phyloP scores from a whole-genome alignment of 2,888 invertebrate genomes.

The Mactromeris polynyma region DNA sequence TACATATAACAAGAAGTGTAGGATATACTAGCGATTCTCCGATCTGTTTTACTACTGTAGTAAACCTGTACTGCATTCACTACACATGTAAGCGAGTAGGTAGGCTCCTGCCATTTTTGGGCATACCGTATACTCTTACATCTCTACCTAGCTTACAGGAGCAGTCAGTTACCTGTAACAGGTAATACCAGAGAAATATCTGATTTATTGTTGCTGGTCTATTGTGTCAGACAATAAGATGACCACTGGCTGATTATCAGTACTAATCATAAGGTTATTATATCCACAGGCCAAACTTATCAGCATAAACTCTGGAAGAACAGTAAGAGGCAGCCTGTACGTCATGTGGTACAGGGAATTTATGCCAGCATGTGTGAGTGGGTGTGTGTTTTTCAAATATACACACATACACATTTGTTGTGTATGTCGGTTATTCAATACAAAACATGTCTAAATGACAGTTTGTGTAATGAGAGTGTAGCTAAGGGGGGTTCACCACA shows the following conservation, averaged over 20 bases:
- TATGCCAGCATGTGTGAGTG: neutral
- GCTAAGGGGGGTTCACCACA: neutral
- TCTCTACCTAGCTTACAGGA: slow-evolving; percentile 26
- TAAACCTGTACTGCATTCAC: slow-evolving; percentile 46
- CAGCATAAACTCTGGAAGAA: neutral
- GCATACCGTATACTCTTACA: slow-evolving; percentile 75
- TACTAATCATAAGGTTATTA: neutral
- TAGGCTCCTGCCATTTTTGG: slow-evolving; percentile 78
- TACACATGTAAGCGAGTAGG: slow-evolving; percentile 45
- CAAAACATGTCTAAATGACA: slow-evolving; percentile 1
- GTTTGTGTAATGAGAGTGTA: neutral
- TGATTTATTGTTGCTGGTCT: slow-evolving; percentile 26
- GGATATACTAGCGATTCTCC: neutral
- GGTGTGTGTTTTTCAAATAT: neutral
- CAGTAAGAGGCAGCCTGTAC: neutral
- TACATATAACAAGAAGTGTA: slow-evolving; percentile 6
- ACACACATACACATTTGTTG: neutral
- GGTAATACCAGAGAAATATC: slow-evolving; percentile 25
- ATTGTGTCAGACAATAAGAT: slow-evolving; percentile 34
- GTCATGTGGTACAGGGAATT: neutral
- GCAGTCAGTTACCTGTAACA: slow-evolving; percentile 47
- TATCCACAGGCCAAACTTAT: neutral
- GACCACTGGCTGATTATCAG: slow-evolving; percentile 24
- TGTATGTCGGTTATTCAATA: slow-evolving; percentile 12
- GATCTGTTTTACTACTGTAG: slow-evolving; percentile 41